phyloP scores from a whole-genome alignment of 2,888 invertebrate species.

The Atrina japonica region DNA sequence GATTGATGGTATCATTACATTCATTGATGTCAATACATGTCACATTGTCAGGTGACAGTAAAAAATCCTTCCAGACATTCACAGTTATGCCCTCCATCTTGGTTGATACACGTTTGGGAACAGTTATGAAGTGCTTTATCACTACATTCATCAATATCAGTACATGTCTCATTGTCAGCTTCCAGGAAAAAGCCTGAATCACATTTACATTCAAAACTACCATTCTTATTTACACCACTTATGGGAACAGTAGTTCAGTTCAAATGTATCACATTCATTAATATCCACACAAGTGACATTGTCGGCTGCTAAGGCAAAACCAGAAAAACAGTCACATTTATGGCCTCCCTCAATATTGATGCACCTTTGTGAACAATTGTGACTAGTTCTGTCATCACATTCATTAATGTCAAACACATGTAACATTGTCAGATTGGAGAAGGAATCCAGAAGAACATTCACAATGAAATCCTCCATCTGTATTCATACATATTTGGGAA shows the following conservation, averaged over 20 bases:
- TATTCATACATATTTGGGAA: constrained; percentile 8
- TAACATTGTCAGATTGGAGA: neutral
- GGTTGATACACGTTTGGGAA: constrained; percentile 20
- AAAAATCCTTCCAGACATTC: constrained; percentile 15
- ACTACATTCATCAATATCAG: constrained; percentile 18
- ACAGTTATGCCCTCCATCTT: constrained; percentile 3
- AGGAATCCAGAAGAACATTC: constrained; percentile 12
- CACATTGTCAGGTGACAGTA: neutral
- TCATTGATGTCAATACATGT: constrained; percentile 22
- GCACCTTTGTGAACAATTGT: constrained; percentile 8
- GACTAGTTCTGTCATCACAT: neutral
- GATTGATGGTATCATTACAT: neutral
- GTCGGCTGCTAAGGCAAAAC: neutral
- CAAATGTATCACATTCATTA: neutral
- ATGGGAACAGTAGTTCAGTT: constrained; percentile 11
- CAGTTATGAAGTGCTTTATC: constrained; percentile 9
- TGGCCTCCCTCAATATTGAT: neutral
- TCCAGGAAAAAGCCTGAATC: constrained; percentile 4
- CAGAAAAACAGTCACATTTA: neutral
- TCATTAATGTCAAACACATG: constrained; percentile 7
- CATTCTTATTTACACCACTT: constrained; percentile 8
- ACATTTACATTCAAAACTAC: constrained; percentile 13
- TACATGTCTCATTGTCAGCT: constrained; percentile 5
- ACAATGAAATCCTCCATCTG: constrained; percentile 15
- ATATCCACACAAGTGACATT: constrained; percentile 12